Evolutionary conservation across 2,113 vertebrate species (phyloP).

Genomic region (Anser brachyrhynchus): DNA sequence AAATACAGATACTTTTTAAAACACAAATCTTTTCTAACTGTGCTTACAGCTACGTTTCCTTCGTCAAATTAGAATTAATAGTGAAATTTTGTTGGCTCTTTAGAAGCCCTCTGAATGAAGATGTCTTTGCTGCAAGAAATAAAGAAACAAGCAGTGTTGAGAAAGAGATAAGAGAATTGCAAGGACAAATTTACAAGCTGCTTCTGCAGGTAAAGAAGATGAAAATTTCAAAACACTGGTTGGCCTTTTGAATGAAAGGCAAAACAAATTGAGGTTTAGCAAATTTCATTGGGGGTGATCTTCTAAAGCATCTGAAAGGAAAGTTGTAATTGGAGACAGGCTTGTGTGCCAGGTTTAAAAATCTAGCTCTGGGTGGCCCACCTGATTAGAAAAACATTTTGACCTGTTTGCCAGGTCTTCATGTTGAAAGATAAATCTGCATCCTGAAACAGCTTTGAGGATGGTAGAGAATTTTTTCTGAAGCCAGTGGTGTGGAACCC

Average conservation of each 20-base stretch:
- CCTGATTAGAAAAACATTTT: neutral
- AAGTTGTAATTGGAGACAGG: neutral
- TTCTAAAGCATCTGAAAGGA: neutral
- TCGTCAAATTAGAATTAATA: neutral
- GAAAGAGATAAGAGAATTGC: constrained; percentile 86
- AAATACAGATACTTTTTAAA: neutral
- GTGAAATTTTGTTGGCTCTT: constrained; percentile 1
- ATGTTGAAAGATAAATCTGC: neutral
- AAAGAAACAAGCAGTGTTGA: constrained; percentile 71
- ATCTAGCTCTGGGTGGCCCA: neutral
- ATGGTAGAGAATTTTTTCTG: neutral
- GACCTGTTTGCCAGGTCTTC: neutral
- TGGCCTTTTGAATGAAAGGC: neutral
- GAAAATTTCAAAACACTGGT: neutral
- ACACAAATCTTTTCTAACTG: neutral
- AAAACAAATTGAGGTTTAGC: neutral
- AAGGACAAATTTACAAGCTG: constrained; percentile 90
- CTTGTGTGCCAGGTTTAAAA: neutral
- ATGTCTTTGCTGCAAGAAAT: constrained; percentile 84
- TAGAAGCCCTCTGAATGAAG: constrained; percentile 90
- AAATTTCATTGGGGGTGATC: neutral
- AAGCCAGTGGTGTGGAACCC: neutral
- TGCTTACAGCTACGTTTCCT: neutral
- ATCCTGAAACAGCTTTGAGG: neutral
- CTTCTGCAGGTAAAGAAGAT: constrained; percentile 84